Percentiles rank a stretch among this genome's conserved stretches.
phyloP scores from a whole-genome alignment of 2,797 vertebrate species.

The Argentina silus region DNA sequence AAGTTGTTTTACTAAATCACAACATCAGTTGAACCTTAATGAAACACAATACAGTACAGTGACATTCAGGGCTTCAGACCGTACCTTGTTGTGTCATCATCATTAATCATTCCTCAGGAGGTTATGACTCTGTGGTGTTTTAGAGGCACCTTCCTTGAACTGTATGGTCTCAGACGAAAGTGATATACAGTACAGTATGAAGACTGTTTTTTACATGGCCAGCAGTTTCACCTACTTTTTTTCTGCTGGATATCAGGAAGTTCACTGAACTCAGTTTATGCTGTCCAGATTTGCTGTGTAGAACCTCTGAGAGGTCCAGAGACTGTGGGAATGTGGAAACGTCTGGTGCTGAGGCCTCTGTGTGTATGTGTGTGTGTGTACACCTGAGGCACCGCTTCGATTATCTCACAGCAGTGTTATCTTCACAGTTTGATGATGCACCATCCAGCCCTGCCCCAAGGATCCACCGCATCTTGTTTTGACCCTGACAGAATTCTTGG shows the following conservation, averaged over 20 bases:
- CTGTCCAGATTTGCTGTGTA: constrained; percentile 19
- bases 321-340: constrained; percentile 36
- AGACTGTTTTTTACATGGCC: not conserved
- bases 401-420: constrained; percentile 42
- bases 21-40: not conserved
- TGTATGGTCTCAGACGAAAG: too few relatives aligned
- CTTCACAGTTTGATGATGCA: constrained; percentile 46
- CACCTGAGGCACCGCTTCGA: constrained; percentile 37
- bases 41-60: not conserved
- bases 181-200: too few relatives aligned
- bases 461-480: constrained; percentile 27
- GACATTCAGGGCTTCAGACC: not conserved
- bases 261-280: not conserved
- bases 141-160: too few relatives aligned
- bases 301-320: constrained; percentile 32
- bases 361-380: constrained; percentile 26
- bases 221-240: not conserved
- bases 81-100: too few relatives aligned
- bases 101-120: too few relatives aligned
- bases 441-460: constrained; percentile 39
- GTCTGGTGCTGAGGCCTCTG: constrained; percentile 23
- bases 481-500: constrained; percentile 36
- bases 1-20: not conserved
- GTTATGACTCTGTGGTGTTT: too few relatives aligned
- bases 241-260: not conserved